phyloP scores from a whole-genome alignment of 2,113 vertebrate species.

The Sapayoa aenigma region DNA sequence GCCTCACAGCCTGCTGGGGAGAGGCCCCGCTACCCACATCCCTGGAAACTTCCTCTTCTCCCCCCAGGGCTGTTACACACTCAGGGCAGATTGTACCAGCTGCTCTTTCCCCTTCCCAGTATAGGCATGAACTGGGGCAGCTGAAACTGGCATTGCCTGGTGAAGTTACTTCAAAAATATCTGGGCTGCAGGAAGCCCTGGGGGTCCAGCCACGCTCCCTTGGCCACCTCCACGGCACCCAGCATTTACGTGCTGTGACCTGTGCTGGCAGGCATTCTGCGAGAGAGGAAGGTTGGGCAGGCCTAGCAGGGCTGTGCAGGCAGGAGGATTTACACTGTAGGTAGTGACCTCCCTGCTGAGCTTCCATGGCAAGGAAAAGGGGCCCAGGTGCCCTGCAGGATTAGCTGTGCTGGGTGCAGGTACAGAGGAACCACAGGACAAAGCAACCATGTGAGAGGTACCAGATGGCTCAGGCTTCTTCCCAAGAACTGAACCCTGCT shows the following conservation, averaged over 20 bases:
- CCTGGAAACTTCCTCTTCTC: background rate
- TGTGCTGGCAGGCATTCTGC: background rate
- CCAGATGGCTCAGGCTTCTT: fast-evolving
- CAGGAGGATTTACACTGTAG: background rate
- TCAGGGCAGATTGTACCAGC: background rate
- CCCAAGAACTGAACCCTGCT: fast-evolving
- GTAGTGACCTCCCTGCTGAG: background rate
- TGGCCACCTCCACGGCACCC: fast-evolving
- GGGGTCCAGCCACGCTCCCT: background rate
- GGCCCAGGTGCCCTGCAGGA: background rate
- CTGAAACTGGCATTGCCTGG: background rate
- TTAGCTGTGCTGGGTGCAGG: background rate
- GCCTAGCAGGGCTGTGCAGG: background rate
- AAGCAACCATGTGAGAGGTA: background rate
- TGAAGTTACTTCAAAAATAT: background rate
- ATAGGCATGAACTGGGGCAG: background rate
- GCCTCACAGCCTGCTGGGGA: background rate
- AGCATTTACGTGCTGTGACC: background rate
- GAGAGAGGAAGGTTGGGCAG: background rate
- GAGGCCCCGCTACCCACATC: background rate
- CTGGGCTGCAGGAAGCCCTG: background rate
- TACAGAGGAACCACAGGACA: background rate
- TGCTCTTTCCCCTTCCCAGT: background rate
- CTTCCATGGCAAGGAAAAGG: background rate
- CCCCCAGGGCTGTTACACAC: background rate